phyloP scores from a whole-genome alignment of 2,113 vertebrate species.

The Syngnathus floridae region DNA sequence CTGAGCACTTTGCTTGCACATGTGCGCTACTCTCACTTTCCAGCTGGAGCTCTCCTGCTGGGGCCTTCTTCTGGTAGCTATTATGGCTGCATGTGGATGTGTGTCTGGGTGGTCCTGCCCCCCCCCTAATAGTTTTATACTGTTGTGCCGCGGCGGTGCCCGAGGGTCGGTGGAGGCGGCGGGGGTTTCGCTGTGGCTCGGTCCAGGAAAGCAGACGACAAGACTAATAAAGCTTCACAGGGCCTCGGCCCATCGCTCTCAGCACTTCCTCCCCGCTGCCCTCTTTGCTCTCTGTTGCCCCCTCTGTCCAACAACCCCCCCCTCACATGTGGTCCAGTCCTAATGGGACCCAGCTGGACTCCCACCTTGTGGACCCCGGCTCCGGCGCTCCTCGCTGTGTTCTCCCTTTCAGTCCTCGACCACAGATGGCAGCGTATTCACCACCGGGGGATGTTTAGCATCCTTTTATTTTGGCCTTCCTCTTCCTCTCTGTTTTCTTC shows the following conservation, averaged over 20 bases:
- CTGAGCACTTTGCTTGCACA: constrained; percentile 14
- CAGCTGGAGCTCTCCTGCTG: constrained; percentile 68
- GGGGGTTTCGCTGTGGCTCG: constrained; percentile 66
- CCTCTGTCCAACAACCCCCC: constrained; percentile 57
- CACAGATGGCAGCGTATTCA: constrained; percentile 54
- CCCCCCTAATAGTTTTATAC: constrained; percentile 76
- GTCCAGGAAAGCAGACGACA: constrained; percentile 79
- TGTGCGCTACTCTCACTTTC: constrained; percentile 35
- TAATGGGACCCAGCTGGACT: constrained; percentile 99
- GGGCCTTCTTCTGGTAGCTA: constrained; percentile 75
- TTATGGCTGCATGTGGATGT: constrained; percentile 66
- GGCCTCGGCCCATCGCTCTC: constrained; percentile 74
- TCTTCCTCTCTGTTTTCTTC: constrained; percentile 4
- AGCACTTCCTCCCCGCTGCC: constrained; percentile 85
- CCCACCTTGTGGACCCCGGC: constrained; percentile 70
- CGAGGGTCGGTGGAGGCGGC: constrained; percentile 72
- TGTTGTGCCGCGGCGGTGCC: constrained; percentile 84
- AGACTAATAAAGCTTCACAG: constrained; percentile 97
- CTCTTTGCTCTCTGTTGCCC: constrained; percentile 81
- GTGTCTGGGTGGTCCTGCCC: constrained; percentile 86
- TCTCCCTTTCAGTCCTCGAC: constrained; percentile 45
- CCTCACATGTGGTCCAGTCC: constrained; percentile 85
- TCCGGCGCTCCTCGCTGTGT: constrained; percentile 36
- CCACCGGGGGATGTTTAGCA: constrained; percentile 30
- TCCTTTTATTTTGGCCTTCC: constrained; percentile 12